Conservation (phyloP, 2,888 invertebrate species). For the Eupithecia pulchellata region DNA sequence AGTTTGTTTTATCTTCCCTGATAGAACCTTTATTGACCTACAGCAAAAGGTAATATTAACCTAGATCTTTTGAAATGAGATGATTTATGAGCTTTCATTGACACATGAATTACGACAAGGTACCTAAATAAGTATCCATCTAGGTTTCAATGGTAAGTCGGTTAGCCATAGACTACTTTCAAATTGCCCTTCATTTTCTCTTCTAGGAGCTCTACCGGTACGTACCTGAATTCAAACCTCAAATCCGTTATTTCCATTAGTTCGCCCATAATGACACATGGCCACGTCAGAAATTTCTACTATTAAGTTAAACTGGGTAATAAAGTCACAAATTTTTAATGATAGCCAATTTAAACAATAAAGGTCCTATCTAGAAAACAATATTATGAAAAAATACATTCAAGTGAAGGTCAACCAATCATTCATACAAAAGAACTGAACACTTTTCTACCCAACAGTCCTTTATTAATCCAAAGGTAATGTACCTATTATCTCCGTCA, state of each 20-base stretch:
- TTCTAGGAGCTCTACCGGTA: neutral
- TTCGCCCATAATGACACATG: too few species aligned
- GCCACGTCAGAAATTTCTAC: too few species aligned
- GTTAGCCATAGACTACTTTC: neutral
- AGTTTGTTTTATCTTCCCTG: neutral
- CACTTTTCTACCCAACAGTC: slow-evolving; percentile 9
- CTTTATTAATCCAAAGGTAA: neutral
- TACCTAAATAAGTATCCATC: neutral
- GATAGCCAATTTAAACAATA: too few species aligned
- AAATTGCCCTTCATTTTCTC: neutral
- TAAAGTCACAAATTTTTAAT: too few species aligned
- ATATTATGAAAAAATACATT: too few species aligned
- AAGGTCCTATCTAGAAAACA: too few species aligned
- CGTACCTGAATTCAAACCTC: neutral
- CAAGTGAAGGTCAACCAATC: too few species aligned
- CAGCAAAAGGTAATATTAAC: neutral
- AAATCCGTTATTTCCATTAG: too few species aligned
- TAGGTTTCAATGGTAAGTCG: neutral
- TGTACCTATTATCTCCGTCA: slow-evolving; percentile 1
- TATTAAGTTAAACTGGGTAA: too few species aligned
- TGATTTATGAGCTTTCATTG: neutral
- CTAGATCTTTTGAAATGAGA: neutral
- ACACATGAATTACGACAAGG: neutral
- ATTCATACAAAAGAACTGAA: neutral
- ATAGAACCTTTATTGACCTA: neutral